These are phyloP conservation scores for Porphyrio hochstetteri DNA, from an alignment of 2,113 vertebrate species.

Conservation along the genomic window DNA sequence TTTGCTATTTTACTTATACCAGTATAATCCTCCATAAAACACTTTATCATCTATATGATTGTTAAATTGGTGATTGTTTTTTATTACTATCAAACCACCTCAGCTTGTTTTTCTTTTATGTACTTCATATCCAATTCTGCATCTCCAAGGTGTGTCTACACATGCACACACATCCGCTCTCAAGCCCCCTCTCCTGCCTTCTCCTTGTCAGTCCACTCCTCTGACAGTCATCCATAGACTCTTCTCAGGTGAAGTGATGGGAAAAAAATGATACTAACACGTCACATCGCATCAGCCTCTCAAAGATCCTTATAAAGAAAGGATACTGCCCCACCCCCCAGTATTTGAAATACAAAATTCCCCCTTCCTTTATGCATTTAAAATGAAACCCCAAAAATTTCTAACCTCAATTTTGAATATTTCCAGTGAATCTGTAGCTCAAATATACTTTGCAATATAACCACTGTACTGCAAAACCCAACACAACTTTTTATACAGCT, in stretches of 20 bases:
- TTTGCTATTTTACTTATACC: background rate
- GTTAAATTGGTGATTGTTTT: background rate
- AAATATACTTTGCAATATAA: background rate
- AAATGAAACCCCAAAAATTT: background rate
- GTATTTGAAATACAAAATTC: background rate
- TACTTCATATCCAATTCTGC: accelerated
- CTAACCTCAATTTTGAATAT: background rate
- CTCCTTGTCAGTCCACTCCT: background rate
- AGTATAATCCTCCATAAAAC: background rate
- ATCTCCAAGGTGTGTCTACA: accelerated
- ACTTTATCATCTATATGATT: background rate
- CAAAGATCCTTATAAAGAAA: background rate
- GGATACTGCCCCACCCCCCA: background rate
- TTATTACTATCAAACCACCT: background rate
- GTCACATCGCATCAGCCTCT: background rate
- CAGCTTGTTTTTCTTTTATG: background rate
- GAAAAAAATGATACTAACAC: background rate
- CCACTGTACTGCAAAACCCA: background rate
- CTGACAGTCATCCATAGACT: background rate
- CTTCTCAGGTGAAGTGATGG: background rate
- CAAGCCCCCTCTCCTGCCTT: background rate
- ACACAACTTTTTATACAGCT: background rate
- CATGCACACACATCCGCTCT: accelerated
- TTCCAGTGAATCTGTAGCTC: background rate
- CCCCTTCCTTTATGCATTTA: background rate